A percentile compares a stretch with the other conserved stretches of the same genome.
Conservation (phyloP, 2,797 vertebrate species). For the Acomys russatus region DNA sequence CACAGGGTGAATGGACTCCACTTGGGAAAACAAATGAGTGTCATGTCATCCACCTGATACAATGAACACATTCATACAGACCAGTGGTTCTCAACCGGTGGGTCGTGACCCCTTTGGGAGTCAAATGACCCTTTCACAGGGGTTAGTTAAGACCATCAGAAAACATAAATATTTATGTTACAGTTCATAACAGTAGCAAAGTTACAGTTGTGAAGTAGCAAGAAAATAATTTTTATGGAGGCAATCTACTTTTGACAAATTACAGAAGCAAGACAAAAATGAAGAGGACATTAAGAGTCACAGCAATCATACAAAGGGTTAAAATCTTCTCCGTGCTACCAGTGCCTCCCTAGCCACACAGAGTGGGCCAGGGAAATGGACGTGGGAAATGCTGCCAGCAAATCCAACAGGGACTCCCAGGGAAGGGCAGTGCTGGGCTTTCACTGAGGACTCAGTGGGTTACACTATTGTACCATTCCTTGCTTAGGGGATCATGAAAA, state of each 20-base stretch:
- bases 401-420: neutral
- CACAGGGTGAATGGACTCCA: neutral
- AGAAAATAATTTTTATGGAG: neutral
- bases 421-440: neutral
- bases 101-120: neutral
- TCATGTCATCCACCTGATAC: neutral
- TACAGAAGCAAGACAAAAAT: constrained; percentile 49
- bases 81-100: neutral
- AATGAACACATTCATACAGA: neutral
- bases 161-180: neutral
- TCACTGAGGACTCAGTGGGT: neutral
- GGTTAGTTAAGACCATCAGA: neutral
- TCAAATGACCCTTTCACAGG: neutral
- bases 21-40: neutral
- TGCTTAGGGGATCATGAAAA: neutral
- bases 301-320: neutral
- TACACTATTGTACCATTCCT: neutral
- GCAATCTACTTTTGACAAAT: constrained; percentile 27
- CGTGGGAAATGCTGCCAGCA: neutral
- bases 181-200: neutral
- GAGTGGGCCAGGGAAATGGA: neutral
- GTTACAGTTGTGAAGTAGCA: neutral
- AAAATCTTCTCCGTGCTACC: neutral
- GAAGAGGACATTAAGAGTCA: constrained; percentile 43
- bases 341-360: neutral